Base-by-base conservation (phyloP, 2,888 invertebrate species). In the Macrosoma leucophasiata region DNA sequence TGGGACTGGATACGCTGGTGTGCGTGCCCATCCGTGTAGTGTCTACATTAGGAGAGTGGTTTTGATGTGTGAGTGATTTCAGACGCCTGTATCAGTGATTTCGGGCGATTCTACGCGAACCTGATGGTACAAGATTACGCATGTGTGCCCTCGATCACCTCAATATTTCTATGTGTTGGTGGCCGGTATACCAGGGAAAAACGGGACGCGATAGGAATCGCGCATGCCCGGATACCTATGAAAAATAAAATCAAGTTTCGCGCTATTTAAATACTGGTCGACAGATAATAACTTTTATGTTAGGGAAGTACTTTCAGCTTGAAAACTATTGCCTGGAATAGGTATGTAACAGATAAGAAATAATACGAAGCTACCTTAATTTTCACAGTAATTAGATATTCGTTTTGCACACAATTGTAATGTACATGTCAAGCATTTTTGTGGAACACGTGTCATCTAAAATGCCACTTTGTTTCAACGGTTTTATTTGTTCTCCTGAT, bases 221-320 rank as follows among this genome's bases (percentile, higher is more conserved):
- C 73, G 73, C 76, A 71, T 76, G 72, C 71, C 43, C 60, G 48
- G 39, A 43, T 52, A 52, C 46, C 49, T 55, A 53, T 58, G 57
- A 60, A 60, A 65, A 65, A 62, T 55, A 60, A 58, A 68, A 61
- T 65, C 57, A 50, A 62, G 57, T 67, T 73, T 65, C 55, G 56
- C 63, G 63, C 58, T 66, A 61, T 68, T 68, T 64, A 67, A 70
- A 68, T 65, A 62, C 62, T 52, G 57, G 57, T 62, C 58, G 49
- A 52, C 47, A 52, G 48, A 48, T 50, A 58, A 48, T 52, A 59
- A 63, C 62, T 59, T 60, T 57, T 50, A 60, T 55, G 53, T 50
- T 20, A 8, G 27, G 20, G 6, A n/a, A 26, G 13, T 26, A 29
- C 9, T 15, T 23, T 13, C 30, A 17, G 13, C n/a, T 18, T 17